A percentile compares a stretch with the other conserved stretches of the same genome.
Conservation (phyloP, 2,113 vertebrate genomes). For the Pygoscelis antarcticus region DNA sequence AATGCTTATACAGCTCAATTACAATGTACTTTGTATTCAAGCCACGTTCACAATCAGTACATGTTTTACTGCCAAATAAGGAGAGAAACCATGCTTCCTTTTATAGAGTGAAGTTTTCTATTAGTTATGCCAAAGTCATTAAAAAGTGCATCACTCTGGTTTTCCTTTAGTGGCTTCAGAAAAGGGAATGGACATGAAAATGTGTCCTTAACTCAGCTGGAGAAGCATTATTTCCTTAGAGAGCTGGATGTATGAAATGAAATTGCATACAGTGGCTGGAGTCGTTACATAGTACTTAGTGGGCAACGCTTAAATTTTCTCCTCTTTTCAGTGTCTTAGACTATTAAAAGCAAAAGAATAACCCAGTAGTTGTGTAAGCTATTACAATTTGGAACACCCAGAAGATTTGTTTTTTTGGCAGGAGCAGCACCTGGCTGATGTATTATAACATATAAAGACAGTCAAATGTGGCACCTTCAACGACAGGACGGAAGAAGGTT, state of each 20-base stretch:
- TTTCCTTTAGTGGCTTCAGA: not conserved
- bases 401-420: not conserved
- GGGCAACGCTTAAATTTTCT: not conserved
- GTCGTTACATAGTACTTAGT: not conserved
- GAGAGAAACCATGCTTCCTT: slow-evolving; percentile 1
- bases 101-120: not conserved
- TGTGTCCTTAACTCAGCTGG: slow-evolving; percentile 43
- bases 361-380: not conserved
- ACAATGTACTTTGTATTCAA: not conserved
- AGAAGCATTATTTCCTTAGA: slow-evolving; percentile 6
- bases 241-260: not conserved
- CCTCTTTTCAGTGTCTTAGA: not conserved
- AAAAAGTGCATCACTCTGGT: slow-evolving; percentile 20
- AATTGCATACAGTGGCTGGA: not conserved
- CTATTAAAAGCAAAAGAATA: slow-evolving; percentile 37
- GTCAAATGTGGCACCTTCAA: not conserved
- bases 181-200: not conserved
- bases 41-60: slow-evolving; percentile 19
- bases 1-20: not conserved
- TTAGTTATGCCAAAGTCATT: slow-evolving; percentile 37
- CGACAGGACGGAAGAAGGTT: not conserved
- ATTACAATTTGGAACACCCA: not conserved
- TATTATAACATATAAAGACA: not conserved
- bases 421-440: not conserved
- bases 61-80: slow-evolving; percentile 49